A percentile compares a stretch with the other conserved stretches of the same genome.
Conservation (phyloP, 2,888 invertebrate genomes). For the Hirtodrosophila trivittata region DNA sequence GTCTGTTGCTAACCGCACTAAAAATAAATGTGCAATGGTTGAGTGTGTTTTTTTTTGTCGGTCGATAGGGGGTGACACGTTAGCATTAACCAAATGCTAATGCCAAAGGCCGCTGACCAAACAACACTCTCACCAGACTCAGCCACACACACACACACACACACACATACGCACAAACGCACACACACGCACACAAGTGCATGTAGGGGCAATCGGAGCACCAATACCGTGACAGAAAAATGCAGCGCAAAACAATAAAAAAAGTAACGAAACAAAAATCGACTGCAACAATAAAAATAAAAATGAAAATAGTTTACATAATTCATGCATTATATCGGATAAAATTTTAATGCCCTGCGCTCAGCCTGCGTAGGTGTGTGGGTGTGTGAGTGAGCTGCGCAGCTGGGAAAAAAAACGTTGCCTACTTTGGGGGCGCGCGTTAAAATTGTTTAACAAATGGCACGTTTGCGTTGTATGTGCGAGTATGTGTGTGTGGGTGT, state of each 20-base stretch:
- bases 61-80: slow-evolving; percentile 55
- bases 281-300: slow-evolving; percentile 56
- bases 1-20: slow-evolving; percentile 73
- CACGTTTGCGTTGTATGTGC: slow-evolving; percentile 58
- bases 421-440: slow-evolving; percentile 72
- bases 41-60: slow-evolving; percentile 41
- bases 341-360: slow-evolving; percentile 71
- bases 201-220: slow-evolving; percentile 51
- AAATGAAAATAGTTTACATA: slow-evolving; percentile 78
- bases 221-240: slow-evolving; percentile 64
- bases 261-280: slow-evolving; percentile 44
- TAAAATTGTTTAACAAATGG: slow-evolving; percentile 77
- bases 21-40: slow-evolving; percentile 45
- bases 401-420: slow-evolving; percentile 51
- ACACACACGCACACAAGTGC: background rate
- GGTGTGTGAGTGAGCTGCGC: slow-evolving; percentile 32
- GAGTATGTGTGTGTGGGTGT: slow-evolving; percentile 42
- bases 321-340: slow-evolving; percentile 80
- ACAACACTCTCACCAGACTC: slow-evolving; percentile 7
- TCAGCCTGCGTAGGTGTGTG: slow-evolving; percentile 7
- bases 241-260: slow-evolving; percentile 16
- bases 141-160: slow-evolving; percentile 9
- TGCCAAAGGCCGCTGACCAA: slow-evolving; percentile 66
- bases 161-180: slow-evolving; percentile 1
- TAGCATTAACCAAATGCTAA: slow-evolving; percentile 77